Base-by-base conservation (phyloP, 2,888 invertebrate genomes). In the Lamproptera curius region DNA sequence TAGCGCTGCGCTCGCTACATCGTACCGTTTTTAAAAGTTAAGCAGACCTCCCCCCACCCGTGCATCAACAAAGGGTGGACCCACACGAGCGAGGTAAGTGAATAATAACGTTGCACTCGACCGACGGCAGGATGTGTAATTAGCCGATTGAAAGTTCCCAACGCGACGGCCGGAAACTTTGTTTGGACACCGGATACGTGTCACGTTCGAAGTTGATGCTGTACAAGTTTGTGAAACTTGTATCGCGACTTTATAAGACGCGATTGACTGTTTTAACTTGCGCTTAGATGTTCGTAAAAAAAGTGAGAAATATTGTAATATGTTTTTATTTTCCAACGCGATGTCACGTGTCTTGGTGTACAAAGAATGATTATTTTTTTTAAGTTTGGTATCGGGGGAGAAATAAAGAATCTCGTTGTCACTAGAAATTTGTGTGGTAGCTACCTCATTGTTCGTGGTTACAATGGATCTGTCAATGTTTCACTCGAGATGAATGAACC, bases 391-490 rank as follows among this genome's bases (percentile, higher is more conserved):
- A n/a, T n/a, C n/a, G n/a, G n/a, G n/a, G n/a, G 51, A 54, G 56
- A 52, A 47, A 50, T 53, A 33, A 50, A 53, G 61, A 59, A 56
- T 52, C 51, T 58, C 54, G n/a, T 62, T 63, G 61, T 67, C 63
- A 63, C 66, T 63, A 62, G 56, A 63, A 67, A 68, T 74, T 78
- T 73, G 69, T 67, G 70, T 64, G 66, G 58, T 65, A 60, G 58
- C 58, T 64, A 53, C 54, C 50, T 70, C 63, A 80, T 84, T 85
- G 83, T 84, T 76, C 72, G 60, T 61, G 65, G 60, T 64, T 62
- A 84, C 81, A 85, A 84, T 76, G 66, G 78, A 72, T 70, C 75
- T 80, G 83, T 81, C 82, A 82, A 81, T 82, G 81, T 80, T 79
- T 76, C 73, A 73, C 67, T 73, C 62, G 67, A 73, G 70, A 74